Percentiles rank a stretch among this genome's conserved stretches.
Conservation (phyloP, 2,113 vertebrate genomes). For the Tragelaphus strepsiceros region DNA sequence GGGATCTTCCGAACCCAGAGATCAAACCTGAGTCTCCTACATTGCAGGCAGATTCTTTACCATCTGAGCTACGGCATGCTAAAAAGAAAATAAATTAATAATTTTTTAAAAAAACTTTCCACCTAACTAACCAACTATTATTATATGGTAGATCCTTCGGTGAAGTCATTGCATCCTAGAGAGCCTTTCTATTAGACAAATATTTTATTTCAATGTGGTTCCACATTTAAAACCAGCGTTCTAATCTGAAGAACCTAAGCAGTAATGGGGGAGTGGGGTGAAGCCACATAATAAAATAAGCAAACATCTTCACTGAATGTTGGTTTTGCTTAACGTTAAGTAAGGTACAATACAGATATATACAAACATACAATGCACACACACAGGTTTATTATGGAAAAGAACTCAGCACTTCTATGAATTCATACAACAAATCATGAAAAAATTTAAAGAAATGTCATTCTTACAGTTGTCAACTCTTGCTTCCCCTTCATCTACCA, state of each 20-base stretch:
- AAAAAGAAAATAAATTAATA: neutral
- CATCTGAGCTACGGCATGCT: neutral
- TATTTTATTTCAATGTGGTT: slow-evolving; percentile 13
- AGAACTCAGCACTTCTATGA: slow-evolving; percentile 19
- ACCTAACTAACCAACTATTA: neutral
- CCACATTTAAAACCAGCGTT: slow-evolving; percentile 23
- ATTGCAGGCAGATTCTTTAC: neutral
- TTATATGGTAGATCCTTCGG: neutral
- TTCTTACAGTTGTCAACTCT: neutral
- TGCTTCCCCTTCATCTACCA: neutral
- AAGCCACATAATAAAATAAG: slow-evolving; percentile 28
- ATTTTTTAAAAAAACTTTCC: neutral
- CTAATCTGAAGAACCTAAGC: neutral
- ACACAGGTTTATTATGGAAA: neutral
- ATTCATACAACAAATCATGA: neutral
- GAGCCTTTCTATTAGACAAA: neutral
- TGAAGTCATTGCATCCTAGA: neutral
- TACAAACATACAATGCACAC: neutral
- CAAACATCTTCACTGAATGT: slow-evolving; percentile 10
- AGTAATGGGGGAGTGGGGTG: neutral
- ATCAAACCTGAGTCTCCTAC: neutral
- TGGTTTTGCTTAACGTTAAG: slow-evolving; percentile 5
- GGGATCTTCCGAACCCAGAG: neutral
- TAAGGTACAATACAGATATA: neutral
- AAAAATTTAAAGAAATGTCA: slow-evolving; percentile 9